A percentile compares a stretch with the other conserved stretches of the same genome.
Evolutionary conservation across 2,888 invertebrate species (phyloP).

Genomic region (Clitarchus hookeri): DNA sequence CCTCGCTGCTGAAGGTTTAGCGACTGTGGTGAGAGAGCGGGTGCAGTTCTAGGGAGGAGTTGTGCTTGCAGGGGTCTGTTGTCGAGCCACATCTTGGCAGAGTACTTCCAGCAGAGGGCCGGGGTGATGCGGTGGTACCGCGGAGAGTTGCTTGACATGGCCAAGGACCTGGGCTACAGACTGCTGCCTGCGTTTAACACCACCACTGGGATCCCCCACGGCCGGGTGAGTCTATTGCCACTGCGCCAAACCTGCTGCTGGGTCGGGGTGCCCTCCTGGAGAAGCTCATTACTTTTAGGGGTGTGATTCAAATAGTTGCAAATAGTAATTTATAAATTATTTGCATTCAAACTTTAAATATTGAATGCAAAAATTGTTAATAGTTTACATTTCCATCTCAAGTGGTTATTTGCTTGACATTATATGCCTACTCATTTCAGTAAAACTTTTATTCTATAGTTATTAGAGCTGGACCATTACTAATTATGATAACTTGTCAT

Average conservation of each 20-base stretch:
- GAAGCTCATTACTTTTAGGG: not conserved
- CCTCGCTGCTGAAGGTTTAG: too few relatives aligned
- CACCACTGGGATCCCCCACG: conserved; percentile 94
- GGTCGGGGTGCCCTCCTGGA: not conserved
- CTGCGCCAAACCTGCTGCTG: not conserved
- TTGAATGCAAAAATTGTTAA: too few relatives aligned
- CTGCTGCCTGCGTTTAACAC: conserved; percentile 98
- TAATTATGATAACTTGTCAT: too few relatives aligned
- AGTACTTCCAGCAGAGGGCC: conserved; percentile 75
- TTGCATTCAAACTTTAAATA: too few relatives aligned
- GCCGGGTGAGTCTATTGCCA: conserved; percentile 66
- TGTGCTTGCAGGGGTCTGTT: conserved; percentile 73
- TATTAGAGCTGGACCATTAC: too few relatives aligned
- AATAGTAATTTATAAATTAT: not conserved
- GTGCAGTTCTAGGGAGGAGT: too few relatives aligned
- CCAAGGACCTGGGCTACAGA: conserved; percentile 89
- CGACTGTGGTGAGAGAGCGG: too few relatives aligned
- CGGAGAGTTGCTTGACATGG: conserved; percentile 85
- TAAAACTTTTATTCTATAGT: too few relatives aligned
- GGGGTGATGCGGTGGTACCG: conserved; percentile 81
- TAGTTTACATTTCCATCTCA: too few relatives aligned
- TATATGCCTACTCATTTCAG: too few relatives aligned
- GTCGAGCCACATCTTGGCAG: conserved; percentile 89
- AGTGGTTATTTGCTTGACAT: too few relatives aligned
- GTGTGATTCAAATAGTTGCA: not conserved